These are phyloP conservation scores for Oreochromis mossambicus DNA, from an alignment of 2,797 vertebrate species.

Conservation along the genomic window DNA sequence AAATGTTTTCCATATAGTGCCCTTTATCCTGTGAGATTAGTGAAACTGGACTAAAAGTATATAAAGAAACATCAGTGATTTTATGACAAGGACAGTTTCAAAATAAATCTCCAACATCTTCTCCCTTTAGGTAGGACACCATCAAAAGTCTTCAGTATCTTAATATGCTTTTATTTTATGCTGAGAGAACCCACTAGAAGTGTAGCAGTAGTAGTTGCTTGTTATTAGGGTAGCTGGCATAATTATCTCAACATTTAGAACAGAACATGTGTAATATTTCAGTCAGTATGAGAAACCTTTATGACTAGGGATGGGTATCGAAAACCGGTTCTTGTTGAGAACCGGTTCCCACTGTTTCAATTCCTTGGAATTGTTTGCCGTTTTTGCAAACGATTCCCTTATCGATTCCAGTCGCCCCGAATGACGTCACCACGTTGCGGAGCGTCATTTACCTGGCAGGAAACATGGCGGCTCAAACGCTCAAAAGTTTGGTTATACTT, in stretches of 20 bases:
- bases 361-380: too few species aligned
- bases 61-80: background rate
- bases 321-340: too few species aligned
- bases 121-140: background rate
- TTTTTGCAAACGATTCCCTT: too few species aligned
- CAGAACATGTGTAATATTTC: rapidly evolving
- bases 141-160: background rate
- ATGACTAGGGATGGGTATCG: background rate
- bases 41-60: background rate
- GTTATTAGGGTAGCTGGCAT: background rate
- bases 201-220: background rate
- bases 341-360: too few species aligned
- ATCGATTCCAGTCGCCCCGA: too few species aligned
- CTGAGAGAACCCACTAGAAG: background rate
- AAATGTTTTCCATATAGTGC: background rate
- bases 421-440: too few species aligned
- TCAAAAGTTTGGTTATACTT: too few species aligned
- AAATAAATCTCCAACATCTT: background rate
- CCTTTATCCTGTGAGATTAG: background rate
- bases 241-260: background rate
- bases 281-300: background rate
- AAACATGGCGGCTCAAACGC: too few species aligned
- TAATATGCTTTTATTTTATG: background rate
- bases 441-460: too few species aligned
- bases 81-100: background rate